Percentiles rank a stretch among this genome's conserved stretches.
phyloP scores from a whole-genome alignment of 2,888 invertebrate genomes.

The Morpho helenor region DNA sequence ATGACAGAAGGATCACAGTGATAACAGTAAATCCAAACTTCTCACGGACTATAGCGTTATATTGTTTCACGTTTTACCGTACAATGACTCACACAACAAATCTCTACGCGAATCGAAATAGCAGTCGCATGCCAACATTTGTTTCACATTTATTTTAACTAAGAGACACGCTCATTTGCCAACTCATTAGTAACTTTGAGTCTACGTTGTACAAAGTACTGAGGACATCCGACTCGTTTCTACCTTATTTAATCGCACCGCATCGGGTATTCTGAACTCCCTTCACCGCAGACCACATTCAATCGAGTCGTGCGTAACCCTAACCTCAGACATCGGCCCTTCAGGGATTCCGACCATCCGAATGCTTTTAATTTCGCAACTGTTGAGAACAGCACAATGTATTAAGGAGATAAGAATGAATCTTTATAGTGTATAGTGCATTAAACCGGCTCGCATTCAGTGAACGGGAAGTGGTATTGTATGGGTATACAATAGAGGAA shows the following conservation, averaged over 20 bases:
- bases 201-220: slow-evolving; percentile 27
- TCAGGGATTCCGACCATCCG: slow-evolving; percentile 43
- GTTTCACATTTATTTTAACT: slow-evolving; percentile 22
- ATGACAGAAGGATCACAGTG: too few relatives aligned
- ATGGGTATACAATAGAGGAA: slow-evolving; percentile 20
- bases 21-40: too few relatives aligned
- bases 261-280: slow-evolving; percentile 37
- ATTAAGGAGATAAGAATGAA: slow-evolving; percentile 49
- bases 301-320: slow-evolving; percentile 48
- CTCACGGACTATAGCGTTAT: too few relatives aligned
- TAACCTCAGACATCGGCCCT: slow-evolving; percentile 52
- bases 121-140: slow-evolving; percentile 8
- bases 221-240: slow-evolving; percentile 26
- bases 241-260: slow-evolving; percentile 49
- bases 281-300: slow-evolving; percentile 61
- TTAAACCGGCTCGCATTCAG: slow-evolving; percentile 12
- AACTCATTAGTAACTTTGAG: slow-evolving; percentile 29
- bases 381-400: slow-evolving; percentile 52
- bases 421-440: slow-evolving; percentile 25
- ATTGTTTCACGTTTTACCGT: neutral
- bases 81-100: slow-evolving; percentile 1
- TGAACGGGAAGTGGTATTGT: slow-evolving; percentile 18
- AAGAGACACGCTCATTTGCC: slow-evolving; percentile 26
- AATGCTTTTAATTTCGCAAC: slow-evolving; percentile 54
- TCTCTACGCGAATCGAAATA: neutral